Percentiles rank a stretch among this genome's conserved stretches.
Evolutionary conservation across 53 echinoderm and acorn worm species (phyloP).

Genomic region (Henricia sp.): DNA sequence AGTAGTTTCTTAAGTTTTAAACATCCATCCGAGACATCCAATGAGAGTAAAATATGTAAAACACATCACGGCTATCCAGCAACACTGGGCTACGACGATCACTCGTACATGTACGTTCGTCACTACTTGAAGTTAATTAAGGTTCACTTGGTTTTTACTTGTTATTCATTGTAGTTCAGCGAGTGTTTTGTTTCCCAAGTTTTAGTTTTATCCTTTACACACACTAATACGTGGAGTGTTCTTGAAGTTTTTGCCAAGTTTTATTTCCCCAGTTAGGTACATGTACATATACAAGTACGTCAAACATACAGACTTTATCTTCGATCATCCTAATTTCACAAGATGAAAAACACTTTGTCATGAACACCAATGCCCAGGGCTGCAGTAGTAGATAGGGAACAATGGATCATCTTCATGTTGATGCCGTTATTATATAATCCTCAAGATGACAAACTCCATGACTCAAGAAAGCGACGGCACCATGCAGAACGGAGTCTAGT

Average conservation of each 20-base stretch:
- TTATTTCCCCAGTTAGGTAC: conserved; percentile 15
- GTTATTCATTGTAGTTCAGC: conserved; percentile 26
- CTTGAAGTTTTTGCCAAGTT: conserved; percentile 12
- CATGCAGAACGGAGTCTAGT: conserved; percentile 16
- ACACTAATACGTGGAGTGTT: background rate
- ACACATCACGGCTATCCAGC: conserved; percentile 54
- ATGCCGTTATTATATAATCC: background rate
- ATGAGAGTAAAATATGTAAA: conserved; percentile 43
- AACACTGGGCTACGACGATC: conserved; percentile 49
- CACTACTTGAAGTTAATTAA: conserved; percentile 34
- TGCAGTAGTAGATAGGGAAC: background rate
- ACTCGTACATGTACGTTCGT: conserved; percentile 37
- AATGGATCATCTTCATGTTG: background rate
- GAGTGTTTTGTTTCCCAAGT: conserved; percentile 35
- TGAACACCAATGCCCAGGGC: background rate
- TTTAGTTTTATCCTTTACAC: background rate
- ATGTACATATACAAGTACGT: no score
- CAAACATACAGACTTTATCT: conserved; percentile 55
- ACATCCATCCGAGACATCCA: conserved; percentile 50
- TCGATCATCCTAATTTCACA: conserved; percentile 38
- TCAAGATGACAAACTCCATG: background rate
- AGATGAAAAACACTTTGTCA: conserved; percentile 39
- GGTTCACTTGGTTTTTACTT: background rate
- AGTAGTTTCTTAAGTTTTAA: conserved; percentile 11
- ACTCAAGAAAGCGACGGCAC: conserved; percentile 5